A percentile compares a stretch with the other conserved stretches of the same genome.
Conservation (phyloP, 2,113 vertebrate species). For the Galeopterus variegatus region DNA sequence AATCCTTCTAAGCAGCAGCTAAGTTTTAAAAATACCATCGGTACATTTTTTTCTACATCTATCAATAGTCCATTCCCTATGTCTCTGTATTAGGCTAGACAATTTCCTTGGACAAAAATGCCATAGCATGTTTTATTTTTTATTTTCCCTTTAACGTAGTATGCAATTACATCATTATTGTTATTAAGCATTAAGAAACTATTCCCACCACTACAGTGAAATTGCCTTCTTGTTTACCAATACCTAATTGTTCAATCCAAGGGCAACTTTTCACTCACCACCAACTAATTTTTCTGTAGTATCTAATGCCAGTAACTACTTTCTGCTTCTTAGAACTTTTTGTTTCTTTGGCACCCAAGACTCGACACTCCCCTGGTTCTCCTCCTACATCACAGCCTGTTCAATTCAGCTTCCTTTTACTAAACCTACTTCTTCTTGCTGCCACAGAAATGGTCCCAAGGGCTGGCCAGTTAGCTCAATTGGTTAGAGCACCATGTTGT, state of each 20-base stretch:
- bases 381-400: not conserved
- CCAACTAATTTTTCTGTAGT: not conserved
- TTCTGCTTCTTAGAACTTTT: slow-evolving; percentile 29
- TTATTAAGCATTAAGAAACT: slow-evolving; percentile 53
- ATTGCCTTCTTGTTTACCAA: not conserved
- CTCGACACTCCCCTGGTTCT: slow-evolving; percentile 5
- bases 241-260: not conserved
- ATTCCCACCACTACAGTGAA: not conserved
- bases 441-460: not conserved
- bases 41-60: not conserved
- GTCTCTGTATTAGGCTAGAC: slow-evolving; percentile 9
- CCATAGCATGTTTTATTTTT: not conserved
- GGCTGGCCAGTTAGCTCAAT: too few species aligned
- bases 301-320: slow-evolving; percentile 31
- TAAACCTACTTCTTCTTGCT: slow-evolving; percentile 50
- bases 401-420: slow-evolving; percentile 64
- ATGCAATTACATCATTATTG: not conserved
- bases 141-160: not conserved
- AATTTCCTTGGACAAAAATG: slow-evolving; percentile 37
- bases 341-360: slow-evolving; percentile 2
- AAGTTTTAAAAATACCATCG: not conserved
- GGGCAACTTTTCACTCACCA: slow-evolving; percentile 1
- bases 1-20: not conserved
- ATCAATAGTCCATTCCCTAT: not conserved
- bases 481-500: too few species aligned